Evolutionary conservation across 2,113 vertebrate genomes (phyloP).

Genomic region (Microtus richardsoni): DNA sequence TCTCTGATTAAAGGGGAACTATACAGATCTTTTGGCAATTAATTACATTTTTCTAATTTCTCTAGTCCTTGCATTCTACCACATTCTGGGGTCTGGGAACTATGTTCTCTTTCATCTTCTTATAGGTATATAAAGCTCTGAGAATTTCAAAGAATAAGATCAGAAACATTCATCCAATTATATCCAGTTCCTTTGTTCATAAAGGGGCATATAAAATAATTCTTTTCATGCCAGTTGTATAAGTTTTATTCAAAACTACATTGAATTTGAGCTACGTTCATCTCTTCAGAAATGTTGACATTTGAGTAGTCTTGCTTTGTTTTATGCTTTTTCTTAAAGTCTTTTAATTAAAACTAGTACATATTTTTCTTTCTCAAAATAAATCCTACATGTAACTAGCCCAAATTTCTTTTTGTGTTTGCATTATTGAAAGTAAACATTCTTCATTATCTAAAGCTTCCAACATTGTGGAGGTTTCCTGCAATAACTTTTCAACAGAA

Average conservation of each 20-base stretch:
- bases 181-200: neutral
- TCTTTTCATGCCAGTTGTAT: neutral
- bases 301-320: conserved; percentile 10
- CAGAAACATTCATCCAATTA: conserved; percentile 13
- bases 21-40: neutral
- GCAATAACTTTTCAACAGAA: conserved; percentile 28
- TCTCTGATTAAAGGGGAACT: neutral
- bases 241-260: conserved; percentile 52
- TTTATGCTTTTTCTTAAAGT: neutral
- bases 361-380: conserved; percentile 31
- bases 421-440: conserved; percentile 35
- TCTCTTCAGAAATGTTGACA: conserved; percentile 32
- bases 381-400: neutral
- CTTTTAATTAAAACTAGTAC: conserved; percentile 13
- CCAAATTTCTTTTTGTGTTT: conserved; percentile 28
- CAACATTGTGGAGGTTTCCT: neutral
- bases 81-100: neutral
- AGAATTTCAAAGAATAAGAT: conserved; percentile 5
- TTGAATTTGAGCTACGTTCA: neutral
- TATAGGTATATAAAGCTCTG: neutral
- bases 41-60: neutral
- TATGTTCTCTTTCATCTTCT: neutral
- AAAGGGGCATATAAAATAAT: neutral
- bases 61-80: neutral
- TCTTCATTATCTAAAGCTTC: neutral